Conservation (phyloP, 2,888 invertebrate species). For the Volucella bombylans region DNA sequence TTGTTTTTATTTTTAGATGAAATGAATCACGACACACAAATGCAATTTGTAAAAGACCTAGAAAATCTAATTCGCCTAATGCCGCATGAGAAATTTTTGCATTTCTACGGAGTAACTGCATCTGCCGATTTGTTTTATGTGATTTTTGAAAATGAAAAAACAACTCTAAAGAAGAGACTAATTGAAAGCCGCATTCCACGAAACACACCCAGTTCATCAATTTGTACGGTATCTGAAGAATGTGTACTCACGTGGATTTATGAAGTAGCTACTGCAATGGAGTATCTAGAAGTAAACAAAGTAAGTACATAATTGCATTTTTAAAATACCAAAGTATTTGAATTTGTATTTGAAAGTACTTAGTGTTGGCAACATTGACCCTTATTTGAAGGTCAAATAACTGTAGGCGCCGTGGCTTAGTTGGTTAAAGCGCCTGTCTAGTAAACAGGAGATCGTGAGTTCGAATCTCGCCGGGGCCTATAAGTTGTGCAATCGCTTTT, state of each 20-base stretch:
- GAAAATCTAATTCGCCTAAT: conserved; percentile 88
- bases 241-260: conserved; percentile 86
- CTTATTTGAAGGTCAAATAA: not conserved
- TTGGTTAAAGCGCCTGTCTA: conserved; percentile 82
- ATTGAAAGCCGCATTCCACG: conserved; percentile 84
- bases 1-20: conserved; percentile 80
- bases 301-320: conserved; percentile 76
- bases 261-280: conserved; percentile 88
- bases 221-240: conserved; percentile 86
- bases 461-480: conserved; percentile 82
- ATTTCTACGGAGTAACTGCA: conserved; percentile 91
- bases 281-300: conserved; percentile 86
- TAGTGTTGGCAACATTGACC: not conserved
- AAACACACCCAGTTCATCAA: conserved; percentile 80
- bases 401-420: conserved; percentile 81
- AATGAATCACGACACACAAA: conserved; percentile 82
- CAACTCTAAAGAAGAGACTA: conserved; percentile 88
- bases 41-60: conserved; percentile 87
- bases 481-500: too few relatives aligned
- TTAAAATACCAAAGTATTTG: not conserved
- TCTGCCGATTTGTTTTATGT: conserved; percentile 89
- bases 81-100: conserved; percentile 88
- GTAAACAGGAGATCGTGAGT: conserved; percentile 82
- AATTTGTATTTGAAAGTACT: conserved; percentile 1
- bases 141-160: conserved; percentile 87